Evolutionary conservation across 2,113 vertebrate genomes (phyloP), one percentile per base, ranked within the genome.

Genomic region (Mirza zaza): DNA sequence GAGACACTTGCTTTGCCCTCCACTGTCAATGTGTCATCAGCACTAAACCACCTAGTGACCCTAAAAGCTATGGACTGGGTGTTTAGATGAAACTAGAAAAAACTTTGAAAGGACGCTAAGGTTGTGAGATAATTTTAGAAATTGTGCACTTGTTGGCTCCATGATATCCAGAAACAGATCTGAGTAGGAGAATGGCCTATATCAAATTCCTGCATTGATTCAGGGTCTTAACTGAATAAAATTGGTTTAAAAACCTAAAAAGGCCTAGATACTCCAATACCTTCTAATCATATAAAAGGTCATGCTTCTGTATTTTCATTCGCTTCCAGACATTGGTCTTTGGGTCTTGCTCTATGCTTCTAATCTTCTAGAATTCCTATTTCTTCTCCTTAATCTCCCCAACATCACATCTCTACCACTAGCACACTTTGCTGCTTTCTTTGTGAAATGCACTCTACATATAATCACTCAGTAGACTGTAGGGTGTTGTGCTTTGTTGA

Each of bases 291-390:
- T 17, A 45, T 20, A 87, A 68, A 70, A 84, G 50, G 27, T 25
- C 34, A 42, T 32, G 23, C 21, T 87, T 70, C 70, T 50, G 0
- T 84, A 90, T 87, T 75, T 81, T 89, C 67, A 20, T 93, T 32
- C 55, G 55, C 65, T 76, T 87, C 89, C 52, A 80, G 87, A n/a
- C 93, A 80, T n/a, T 55, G 20, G 20, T 55, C 34, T 85, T 7
- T 17, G 50, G 39, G 36, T 48, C 73, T 91, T 81, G 8, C 42
- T 85, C 21, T 7, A 13, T 77, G 36, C 57, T 77, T 25, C 87
- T 48, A 81, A 39, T 42, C 81, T 48, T 92, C 84, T 92, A 80
- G 70, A 88, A 97, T 91, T 89, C 68, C 63, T 59, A 21, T 17
- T 87, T 75, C 45, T 85, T 81, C 14, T 57, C 65, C 52, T 87